These are phyloP conservation scores for Sebastes glaucus DNA, from an alignment of 2,797 vertebrate genomes.

Conservation along the genomic window DNA sequence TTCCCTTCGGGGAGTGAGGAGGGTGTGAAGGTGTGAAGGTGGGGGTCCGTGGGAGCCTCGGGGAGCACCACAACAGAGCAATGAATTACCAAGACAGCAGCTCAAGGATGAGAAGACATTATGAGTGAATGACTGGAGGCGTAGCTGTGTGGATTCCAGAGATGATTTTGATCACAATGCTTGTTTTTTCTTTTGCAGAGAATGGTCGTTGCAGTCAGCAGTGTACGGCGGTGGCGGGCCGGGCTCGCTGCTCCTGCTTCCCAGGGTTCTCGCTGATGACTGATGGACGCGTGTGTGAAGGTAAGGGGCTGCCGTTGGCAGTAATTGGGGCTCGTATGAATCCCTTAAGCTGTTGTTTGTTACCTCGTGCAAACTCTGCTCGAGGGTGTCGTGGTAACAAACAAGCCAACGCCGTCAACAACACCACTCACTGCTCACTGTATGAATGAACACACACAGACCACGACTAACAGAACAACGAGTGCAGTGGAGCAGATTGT, in stretches of 20 bases:
- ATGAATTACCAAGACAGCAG: background rate
- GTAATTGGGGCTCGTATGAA: conserved; percentile 35
- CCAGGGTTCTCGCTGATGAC: conserved; percentile 86
- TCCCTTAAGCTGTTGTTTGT: conserved; percentile 22
- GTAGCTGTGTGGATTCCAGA: conserved; percentile 2
- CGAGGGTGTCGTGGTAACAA: conserved; percentile 5
- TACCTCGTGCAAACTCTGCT: background rate
- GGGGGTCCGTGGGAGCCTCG: background rate
- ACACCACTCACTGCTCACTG: background rate
- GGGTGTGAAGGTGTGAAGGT: background rate
- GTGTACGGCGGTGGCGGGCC: conserved; percentile 76
- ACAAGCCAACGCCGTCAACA: conserved; percentile 9
- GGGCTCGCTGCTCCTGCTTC: conserved; percentile 87
- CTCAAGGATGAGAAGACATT: conserved; percentile 11
- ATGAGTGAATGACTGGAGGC: background rate
- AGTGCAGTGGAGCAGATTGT: conserved; percentile 26
- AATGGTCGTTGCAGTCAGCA: conserved; percentile 87
- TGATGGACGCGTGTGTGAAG: conserved; percentile 83
- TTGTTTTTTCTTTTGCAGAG: conserved; percentile 67
- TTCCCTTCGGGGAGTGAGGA: conserved; percentile 1
- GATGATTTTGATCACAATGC: background rate
- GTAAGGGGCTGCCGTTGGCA: conserved; percentile 64
- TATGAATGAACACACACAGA: conserved; percentile 2
- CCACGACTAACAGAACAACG: conserved; percentile 10
- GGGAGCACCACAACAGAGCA: background rate